These are phyloP conservation scores for Haemorhous mexicanus DNA, from an alignment of 2,113 vertebrate genomes.

Conservation along the genomic window DNA sequence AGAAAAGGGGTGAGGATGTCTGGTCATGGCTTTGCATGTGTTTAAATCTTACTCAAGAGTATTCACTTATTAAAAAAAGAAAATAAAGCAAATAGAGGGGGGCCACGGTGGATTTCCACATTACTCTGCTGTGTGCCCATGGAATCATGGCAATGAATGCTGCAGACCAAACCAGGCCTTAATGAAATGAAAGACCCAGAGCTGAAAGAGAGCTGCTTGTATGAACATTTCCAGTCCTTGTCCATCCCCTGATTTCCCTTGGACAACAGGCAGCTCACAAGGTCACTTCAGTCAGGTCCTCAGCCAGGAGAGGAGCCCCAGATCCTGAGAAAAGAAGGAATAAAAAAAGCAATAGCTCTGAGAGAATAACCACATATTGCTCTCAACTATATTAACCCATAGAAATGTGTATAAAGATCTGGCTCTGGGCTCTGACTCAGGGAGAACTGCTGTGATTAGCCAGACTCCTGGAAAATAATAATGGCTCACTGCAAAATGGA, in stretches of 20 bases:
- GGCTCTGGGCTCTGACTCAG: not conserved
- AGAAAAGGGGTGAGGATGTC: not conserved
- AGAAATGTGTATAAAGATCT: not conserved
- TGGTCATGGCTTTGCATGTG: not conserved
- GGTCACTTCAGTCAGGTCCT: not conserved
- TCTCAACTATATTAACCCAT: not conserved
- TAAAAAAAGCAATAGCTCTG: not conserved
- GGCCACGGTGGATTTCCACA: not conserved
- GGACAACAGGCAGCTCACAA: not conserved
- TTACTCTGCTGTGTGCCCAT: not conserved
- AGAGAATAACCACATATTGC: not conserved
- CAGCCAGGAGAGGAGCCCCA: not conserved
- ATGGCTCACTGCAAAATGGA: not conserved
- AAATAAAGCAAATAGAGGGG: not conserved
- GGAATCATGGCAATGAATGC: not conserved
- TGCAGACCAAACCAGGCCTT: not conserved
- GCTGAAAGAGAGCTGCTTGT: accelerated
- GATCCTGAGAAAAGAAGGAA: not conserved
- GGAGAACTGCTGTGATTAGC: not conserved
- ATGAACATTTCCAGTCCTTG: not conserved
- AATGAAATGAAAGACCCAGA: not conserved
- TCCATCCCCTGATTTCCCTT: not conserved
- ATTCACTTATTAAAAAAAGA: not conserved
- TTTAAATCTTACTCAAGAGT: not conserved
- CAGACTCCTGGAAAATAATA: not conserved